phyloP scores from a whole-genome alignment of 35 echinoderm and acorn worm species.

The Apostichopus parvimensis region DNA sequence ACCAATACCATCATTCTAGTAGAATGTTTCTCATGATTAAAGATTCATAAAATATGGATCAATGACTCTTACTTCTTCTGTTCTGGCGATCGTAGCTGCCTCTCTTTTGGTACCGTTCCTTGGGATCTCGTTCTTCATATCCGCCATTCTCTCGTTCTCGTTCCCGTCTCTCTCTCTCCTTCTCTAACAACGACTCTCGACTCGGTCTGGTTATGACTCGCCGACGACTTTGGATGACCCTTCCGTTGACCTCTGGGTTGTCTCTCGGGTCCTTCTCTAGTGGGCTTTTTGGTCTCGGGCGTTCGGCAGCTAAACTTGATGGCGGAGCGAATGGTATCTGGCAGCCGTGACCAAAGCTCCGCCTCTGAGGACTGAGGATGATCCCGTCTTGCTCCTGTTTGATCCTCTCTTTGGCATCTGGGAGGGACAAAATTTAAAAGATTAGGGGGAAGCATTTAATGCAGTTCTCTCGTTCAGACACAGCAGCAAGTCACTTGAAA shows the following conservation, averaged over 20 bases:
- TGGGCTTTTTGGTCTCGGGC: conserved; percentile 32
- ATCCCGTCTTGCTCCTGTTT: conserved; percentile 97
- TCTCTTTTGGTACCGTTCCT: conserved; percentile 35
- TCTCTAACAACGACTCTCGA: conserved; percentile 12
- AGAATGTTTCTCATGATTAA: background rate
- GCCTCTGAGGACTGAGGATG: conserved; percentile 92
- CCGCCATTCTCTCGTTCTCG: conserved; percentile 33
- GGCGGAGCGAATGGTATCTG: conserved; percentile 62
- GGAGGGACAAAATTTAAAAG: background rate
- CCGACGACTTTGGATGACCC: conserved; percentile 54
- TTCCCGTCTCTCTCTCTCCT: conserved; percentile 43
- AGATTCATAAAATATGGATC: too few species aligned
- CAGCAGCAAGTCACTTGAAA: too few species aligned
- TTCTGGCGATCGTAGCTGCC: conserved; percentile 3
- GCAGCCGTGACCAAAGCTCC: conserved; percentile 97
- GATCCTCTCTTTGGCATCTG: conserved; percentile 96
- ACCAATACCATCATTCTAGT: too few species aligned
- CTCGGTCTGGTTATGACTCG: conserved; percentile 72
- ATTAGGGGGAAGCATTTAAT: too few species aligned
- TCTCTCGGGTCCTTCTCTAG: conserved; percentile 13
- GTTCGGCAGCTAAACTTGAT: conserved; percentile 8
- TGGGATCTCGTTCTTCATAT: conserved; percentile 38
- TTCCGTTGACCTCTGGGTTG: conserved; percentile 19
- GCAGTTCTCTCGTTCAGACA: too few species aligned
- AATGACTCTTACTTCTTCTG: conserved; percentile 28